These are phyloP conservation scores for Ips typographus DNA, from an alignment of 1,140 invertebrate genomes.

Conservation along the genomic window DNA sequence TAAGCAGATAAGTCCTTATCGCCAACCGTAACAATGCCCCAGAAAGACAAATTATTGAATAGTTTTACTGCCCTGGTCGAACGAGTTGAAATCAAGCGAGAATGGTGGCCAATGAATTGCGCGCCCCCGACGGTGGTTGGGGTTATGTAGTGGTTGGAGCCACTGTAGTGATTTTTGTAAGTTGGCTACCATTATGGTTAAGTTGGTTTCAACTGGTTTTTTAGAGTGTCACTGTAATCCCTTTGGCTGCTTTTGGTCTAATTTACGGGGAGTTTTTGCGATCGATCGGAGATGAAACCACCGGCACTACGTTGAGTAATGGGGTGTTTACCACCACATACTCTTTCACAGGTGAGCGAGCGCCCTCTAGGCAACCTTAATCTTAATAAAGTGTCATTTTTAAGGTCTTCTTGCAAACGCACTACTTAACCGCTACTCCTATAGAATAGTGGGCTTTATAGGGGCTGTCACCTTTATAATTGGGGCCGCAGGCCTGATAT, in stretches of 20 bases:
- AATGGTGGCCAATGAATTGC: constrained; percentile 5
- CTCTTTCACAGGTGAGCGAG: constrained; percentile 57
- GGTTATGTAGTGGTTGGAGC: constrained; percentile 57
- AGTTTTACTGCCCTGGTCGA: too few relatives aligned
- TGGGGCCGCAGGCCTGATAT: constrained; percentile 58
- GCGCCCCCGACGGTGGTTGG: constrained; percentile 64
- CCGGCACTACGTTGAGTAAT: constrained; percentile 60
- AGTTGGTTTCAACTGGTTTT: constrained; percentile 39
- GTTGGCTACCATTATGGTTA: background rate
- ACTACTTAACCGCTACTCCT: constrained; percentile 55
- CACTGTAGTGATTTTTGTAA: constrained; percentile 24
- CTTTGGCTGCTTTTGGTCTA: constrained; percentile 64
- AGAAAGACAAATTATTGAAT: too few relatives aligned
- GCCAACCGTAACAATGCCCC: too few relatives aligned
- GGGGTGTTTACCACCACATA: constrained; percentile 62
- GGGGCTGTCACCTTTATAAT: constrained; percentile 58
- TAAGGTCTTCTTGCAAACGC: constrained; percentile 59
- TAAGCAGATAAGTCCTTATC: too few relatives aligned
- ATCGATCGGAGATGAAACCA: constrained; percentile 60
- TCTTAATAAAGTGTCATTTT: constrained; percentile 3
- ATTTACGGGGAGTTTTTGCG: constrained; percentile 65
- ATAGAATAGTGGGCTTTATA: constrained; percentile 59
- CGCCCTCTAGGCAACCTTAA: background rate
- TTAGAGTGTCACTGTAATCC: constrained; percentile 58
- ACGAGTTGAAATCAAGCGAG: too few relatives aligned